Percentiles rank a stretch among this genome's conserved stretches.
Evolutionary conservation across 2,113 vertebrate genomes (phyloP).

Genomic region (Opisthocomus hoazin): DNA sequence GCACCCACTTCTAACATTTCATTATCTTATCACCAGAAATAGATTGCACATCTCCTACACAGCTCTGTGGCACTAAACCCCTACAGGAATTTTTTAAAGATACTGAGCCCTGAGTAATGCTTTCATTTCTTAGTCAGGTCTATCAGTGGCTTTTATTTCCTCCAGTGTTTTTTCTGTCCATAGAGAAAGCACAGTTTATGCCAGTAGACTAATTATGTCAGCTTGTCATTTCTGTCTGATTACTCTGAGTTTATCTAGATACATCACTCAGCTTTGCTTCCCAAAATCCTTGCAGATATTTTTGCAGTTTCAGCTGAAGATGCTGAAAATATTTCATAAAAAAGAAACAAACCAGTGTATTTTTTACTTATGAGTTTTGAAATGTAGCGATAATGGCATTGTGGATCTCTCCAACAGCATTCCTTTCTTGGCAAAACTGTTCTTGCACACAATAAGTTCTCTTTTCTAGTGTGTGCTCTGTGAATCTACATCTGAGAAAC

Average conservation of each 20-base stretch:
- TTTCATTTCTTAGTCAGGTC: background rate
- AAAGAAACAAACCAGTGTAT: background rate
- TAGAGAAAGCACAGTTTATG: background rate
- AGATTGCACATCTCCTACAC: conserved; percentile 39
- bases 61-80: conserved; percentile 11
- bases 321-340: background rate
- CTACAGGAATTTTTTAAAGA: conserved; percentile 15
- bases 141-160: background rate
- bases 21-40: conserved; percentile 44
- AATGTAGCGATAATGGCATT: background rate
- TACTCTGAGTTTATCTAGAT: background rate
- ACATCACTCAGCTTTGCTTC: background rate
- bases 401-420: background rate
- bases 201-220: background rate
- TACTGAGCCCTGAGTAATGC: conserved; percentile 15
- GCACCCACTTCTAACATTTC: conserved; percentile 16
- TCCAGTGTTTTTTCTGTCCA: background rate
- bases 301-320: background rate
- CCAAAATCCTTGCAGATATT: background rate
- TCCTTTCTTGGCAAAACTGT: background rate
- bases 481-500: background rate
- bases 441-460: background rate
- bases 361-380: background rate
- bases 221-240: background rate
- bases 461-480: background rate